Percentiles rank a stretch among this genome's conserved stretches.
Conservation (phyloP, 2,797 vertebrate species). For the Chiroxiphia lanceolata region DNA sequence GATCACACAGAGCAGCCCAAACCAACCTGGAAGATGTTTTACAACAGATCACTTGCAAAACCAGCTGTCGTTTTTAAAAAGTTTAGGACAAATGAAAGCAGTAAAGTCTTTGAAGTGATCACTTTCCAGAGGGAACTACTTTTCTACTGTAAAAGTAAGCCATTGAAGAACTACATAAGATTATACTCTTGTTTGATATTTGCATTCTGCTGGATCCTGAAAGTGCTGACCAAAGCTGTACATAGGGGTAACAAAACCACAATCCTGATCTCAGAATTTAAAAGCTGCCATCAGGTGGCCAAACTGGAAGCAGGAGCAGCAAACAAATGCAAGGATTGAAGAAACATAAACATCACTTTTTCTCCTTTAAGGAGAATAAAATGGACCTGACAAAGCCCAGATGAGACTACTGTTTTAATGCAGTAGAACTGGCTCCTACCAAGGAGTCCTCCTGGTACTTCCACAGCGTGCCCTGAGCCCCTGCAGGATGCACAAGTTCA, state of each 20-base stretch:
- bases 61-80: background rate
- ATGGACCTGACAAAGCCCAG: background rate
- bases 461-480: fast-evolving
- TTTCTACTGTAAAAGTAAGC: background rate
- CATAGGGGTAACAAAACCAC: background rate
- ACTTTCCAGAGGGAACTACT: background rate
- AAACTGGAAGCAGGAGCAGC: background rate
- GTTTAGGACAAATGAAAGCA: background rate
- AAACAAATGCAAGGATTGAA: background rate
- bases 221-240: background rate
- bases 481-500: fast-evolving
- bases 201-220: background rate
- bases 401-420: background rate
- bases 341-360: background rate
- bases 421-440: background rate
- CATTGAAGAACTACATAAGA: background rate
- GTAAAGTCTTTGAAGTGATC: background rate
- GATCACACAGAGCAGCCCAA: background rate
- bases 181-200: background rate
- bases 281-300: conserved; percentile 1
- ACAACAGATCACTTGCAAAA: background rate
- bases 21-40: background rate
- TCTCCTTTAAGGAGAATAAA: background rate
- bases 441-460: too few relatives aligned
- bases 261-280: background rate